Conservation (phyloP, 2,113 vertebrate species). For the Circaetus cinerascens region DNA sequence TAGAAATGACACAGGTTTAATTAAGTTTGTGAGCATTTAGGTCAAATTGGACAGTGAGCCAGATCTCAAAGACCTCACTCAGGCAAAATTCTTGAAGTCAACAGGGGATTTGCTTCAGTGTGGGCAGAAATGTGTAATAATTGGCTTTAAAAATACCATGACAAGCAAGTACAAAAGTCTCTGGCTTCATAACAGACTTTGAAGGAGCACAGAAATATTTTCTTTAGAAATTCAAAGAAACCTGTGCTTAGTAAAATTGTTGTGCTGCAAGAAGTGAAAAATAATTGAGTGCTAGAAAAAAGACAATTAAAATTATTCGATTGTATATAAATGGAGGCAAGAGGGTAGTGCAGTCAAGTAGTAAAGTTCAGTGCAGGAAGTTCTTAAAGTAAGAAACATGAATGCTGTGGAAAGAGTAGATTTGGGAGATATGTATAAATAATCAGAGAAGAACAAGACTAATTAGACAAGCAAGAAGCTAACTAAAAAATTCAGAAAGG, state of each 20-base stretch:
- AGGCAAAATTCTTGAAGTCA: neutral
- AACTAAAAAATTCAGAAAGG: neutral
- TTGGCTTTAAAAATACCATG: conserved; percentile 6
- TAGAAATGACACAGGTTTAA: conserved; percentile 8
- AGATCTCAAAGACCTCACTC: conserved; percentile 15
- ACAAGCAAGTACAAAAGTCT: neutral
- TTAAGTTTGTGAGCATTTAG: conserved; percentile 9
- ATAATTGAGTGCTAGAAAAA: neutral
- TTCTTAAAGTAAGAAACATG: neutral
- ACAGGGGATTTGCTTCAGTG: neutral
- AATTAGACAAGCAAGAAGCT: neutral
- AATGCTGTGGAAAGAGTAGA: neutral
- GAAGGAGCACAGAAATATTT: neutral
- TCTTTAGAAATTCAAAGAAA: neutral
- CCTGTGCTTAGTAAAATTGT: neutral
- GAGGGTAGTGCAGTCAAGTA: neutral
- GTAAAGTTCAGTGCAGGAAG: neutral
- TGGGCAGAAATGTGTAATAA: conserved; percentile 26
- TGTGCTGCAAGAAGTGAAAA: neutral
- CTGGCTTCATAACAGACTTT: conserved; percentile 11
- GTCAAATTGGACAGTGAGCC: conserved; percentile 14
- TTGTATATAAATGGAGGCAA: neutral
- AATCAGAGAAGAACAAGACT: neutral
- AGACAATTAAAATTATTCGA: neutral
- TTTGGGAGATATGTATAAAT: neutral